phyloP scores from a whole-genome alignment of 2,113 vertebrate species.

The Redunca redunca region DNA sequence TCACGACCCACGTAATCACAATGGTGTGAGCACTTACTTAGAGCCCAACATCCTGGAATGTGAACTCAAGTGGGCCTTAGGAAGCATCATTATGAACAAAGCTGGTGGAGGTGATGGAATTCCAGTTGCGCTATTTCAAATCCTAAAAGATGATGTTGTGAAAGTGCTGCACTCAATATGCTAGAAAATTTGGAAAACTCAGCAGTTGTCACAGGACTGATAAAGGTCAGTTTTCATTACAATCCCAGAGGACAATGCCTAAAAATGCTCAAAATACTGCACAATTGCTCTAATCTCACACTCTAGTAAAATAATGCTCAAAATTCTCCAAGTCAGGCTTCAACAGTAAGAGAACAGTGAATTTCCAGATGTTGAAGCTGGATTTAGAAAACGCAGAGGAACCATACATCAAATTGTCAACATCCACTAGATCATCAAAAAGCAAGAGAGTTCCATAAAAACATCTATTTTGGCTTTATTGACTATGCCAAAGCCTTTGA shows the following conservation, averaged over 20 bases:
- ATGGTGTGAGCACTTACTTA: not conserved
- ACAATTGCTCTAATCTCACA: not conserved
- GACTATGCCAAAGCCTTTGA: not conserved
- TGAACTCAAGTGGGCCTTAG: not conserved
- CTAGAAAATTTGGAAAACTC: not conserved
- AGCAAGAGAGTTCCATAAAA: not conserved
- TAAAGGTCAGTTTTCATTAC: not conserved
- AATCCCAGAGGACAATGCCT: not conserved
- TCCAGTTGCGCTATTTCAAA: not conserved
- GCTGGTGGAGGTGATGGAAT: not conserved
- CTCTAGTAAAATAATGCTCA: not conserved
- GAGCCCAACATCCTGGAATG: not conserved
- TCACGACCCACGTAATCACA: rapidly evolving
- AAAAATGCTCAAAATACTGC: not conserved
- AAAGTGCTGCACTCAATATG: not conserved
- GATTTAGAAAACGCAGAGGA: not conserved
- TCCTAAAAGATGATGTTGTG: not conserved
- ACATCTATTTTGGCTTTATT: not conserved
- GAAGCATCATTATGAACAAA: not conserved
- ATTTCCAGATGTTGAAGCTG: not conserved
- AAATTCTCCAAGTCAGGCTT: not conserved
- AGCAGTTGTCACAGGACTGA: not conserved
- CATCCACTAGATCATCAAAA: not conserved
- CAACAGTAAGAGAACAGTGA: not conserved
- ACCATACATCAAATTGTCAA: not conserved